Evolutionary conservation across 2,888 invertebrate genomes (phyloP), one percentile per base, ranked within the genome.

Genomic region (Sarcophaga rosellei): DNA sequence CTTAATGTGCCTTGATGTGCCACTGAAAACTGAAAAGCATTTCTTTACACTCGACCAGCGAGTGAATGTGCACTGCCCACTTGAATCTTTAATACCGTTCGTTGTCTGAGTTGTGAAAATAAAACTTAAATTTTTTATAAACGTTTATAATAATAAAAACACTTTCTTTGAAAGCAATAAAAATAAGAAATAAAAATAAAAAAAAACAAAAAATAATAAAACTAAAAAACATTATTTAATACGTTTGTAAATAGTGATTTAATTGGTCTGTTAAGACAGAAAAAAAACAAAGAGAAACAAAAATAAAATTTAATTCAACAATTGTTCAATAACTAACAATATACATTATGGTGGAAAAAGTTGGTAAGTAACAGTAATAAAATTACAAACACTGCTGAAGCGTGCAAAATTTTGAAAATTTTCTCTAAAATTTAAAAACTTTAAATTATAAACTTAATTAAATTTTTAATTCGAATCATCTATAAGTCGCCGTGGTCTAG

Each of bases 291-390:
- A 44, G 10, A 57, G 0, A 45, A 63, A 63, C 21, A 66, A 65
- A 66, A 23, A 65, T 20, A 35, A 66, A 35, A 8, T 53, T 25
- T 44, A 23, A 1, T 63, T 57, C 47, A 76, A 59, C 12, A 57
- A 47, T 59, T 35, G 59, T n/a, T 72, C 35, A 61, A n/a, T 35
- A 3, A 59, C 35, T 10, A 45, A 53, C 15, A 73, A 61, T 0
- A n/a, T 70, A 57, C n/a, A 57, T 57, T 59, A 73, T 73, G 72
- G 61, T 73, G 23, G 61, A 73, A 20, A 73, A 44, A 61, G 15
- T 73, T 61, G 72, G 72, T 73, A 73, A 73, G 72, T 61, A 44
- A 61, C 20, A 21, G 12, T 21, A 44, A 61, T 44, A 20, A 35
- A 35, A 53, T n/a, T 45, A 61, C 15, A 20, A 20, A 70, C 53